Conservation (phyloP, 2,113 vertebrate genomes). For the Craseonycteris thonglongyai region DNA sequence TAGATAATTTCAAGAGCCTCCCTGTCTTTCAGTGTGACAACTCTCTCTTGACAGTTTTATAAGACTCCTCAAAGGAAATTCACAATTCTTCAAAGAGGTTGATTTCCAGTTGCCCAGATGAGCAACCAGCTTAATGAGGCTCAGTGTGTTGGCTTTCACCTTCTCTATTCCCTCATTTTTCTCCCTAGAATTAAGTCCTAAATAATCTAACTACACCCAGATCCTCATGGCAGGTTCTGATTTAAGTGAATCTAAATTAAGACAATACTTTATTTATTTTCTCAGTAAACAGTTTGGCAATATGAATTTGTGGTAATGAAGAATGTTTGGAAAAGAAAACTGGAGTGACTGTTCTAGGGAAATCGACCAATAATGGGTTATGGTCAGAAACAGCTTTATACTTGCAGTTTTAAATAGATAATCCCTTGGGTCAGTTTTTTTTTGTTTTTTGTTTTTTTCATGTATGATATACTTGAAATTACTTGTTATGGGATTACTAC, state of each 20-base stretch:
- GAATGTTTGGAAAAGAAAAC: not conserved
- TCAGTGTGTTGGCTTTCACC: not conserved
- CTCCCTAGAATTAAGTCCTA: not conserved
- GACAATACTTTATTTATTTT: not conserved
- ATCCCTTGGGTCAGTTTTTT: not conserved
- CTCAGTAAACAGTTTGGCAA: not conserved
- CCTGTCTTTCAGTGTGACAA: not conserved
- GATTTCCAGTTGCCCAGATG: not conserved
- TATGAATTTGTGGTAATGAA: not conserved
- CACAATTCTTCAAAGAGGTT: not conserved
- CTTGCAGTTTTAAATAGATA: not conserved
- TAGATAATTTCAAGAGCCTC: not conserved
- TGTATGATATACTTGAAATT: not conserved
- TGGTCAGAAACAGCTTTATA: not conserved
- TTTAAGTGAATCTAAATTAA: not conserved
- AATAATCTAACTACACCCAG: not conserved
- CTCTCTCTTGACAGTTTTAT: not conserved
- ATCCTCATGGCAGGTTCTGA: not conserved
- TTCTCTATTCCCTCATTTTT: not conserved
- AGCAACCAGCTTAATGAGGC: not conserved
- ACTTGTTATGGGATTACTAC: not conserved
- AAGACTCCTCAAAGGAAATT: not conserved
- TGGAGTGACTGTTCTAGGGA: not conserved
- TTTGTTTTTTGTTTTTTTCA: not conserved
- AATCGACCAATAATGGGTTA: not conserved